Base-by-base conservation (phyloP, 2,888 invertebrate genomes). In the Drosophila flavopinicola region DNA sequence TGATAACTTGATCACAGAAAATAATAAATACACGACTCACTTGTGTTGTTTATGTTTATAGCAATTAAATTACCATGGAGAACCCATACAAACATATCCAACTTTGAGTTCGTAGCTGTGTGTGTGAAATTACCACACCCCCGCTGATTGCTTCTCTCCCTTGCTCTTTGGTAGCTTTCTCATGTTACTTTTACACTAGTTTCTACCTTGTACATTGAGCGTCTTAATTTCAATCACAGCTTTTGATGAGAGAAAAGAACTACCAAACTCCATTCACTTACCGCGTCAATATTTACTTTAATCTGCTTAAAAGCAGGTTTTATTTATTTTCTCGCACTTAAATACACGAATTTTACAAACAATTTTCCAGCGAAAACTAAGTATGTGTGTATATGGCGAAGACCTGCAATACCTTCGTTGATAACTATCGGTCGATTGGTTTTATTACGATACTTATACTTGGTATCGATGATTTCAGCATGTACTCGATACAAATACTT, bases 271-370 rank as follows among this genome's bases (percentile, higher is more conserved):
- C 6, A 65, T 51, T n/a, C n/a, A 89, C 90, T 90, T 87, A 90
- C 90, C 90, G 76, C 79, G 84, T 74, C 74, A 64, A 54, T 74
- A 65, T 49, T 45, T n/a, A 53, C 67, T 63, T 63, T 51, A 66
- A 51, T 69, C 78, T 82, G 75, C 82, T 88, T 85, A 83, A 78
- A 79, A 88, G 84, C 86, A 86, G 76, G 72, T 72, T 85, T 71
- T 68, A 70, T 66, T 82, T 80, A 71, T 76, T 78, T 79, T 66
- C 66, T 58, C 72, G 48, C 83, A 85, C 77, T 82, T 80, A 66
- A 63, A 64, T 47, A 74, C 78, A 73, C 75, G 42, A 74, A 60
- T 56, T 66, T 53, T 27, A 66, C 66, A 60, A 78, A 44, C 60
- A 67, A 66, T 59, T 73, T 66, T 72, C 54, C 60, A 60, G 70